Evolutionary conservation across 2,797 vertebrate genomes (phyloP).

Genomic region (Malacoraja senta): DNA sequence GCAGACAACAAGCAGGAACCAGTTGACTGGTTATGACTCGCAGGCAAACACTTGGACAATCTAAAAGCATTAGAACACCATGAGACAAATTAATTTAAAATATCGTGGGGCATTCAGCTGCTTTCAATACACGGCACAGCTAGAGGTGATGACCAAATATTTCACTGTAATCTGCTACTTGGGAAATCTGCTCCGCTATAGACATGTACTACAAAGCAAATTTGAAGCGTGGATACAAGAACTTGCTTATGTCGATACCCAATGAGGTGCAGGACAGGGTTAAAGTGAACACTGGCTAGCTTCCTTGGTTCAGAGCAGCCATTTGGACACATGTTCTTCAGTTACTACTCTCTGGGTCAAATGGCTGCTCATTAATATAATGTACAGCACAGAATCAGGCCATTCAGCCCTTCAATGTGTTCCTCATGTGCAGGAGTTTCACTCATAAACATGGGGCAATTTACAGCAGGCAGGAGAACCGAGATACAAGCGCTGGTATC

Average conservation of each 20-base stretch:
- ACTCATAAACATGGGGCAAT: too few species aligned
- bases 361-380: not conserved
- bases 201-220: not conserved
- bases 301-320: not conserved
- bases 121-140: not conserved
- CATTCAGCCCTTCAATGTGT: too few species aligned
- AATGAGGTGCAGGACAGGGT: not conserved
- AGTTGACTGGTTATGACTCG: constrained; percentile 33
- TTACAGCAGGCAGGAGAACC: too few species aligned
- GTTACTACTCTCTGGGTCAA: not conserved
- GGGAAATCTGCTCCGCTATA: not conserved
- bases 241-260: not conserved
- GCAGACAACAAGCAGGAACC: not conserved
- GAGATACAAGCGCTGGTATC: too few species aligned
- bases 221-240: not conserved
- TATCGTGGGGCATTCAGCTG: not conserved
- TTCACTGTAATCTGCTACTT: not conserved
- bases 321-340: not conserved
- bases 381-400: too few species aligned
- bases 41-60: constrained; percentile 2
- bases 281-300: not conserved
- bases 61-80: not conserved
- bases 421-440: too few species aligned
- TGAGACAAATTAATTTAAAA: not conserved
- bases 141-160: not conserved